Base-by-base conservation (phyloP, 1,140 invertebrate genomes). In the Epicauta chinensis region DNA sequence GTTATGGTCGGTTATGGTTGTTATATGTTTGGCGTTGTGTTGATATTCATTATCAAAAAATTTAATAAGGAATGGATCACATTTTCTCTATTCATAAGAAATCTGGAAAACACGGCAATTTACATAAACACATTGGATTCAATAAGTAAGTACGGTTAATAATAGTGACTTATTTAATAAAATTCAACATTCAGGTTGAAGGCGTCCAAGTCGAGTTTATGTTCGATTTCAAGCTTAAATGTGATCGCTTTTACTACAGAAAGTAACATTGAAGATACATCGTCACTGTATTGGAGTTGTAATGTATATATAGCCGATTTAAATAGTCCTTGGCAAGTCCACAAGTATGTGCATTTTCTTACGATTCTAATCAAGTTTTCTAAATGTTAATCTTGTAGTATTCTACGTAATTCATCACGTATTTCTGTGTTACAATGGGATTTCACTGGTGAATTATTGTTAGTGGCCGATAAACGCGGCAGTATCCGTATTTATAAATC, bases 271-370 rank as follows among this genome's bases (percentile, higher is more conserved):
- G 76, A 81, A 37, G 85, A 89, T 60, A 65, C 62, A 10, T 77
- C 73, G 42, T 81, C 80, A 7, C 80, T 81, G 63, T 81, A 79
- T 41, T 85, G 83, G 77, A 82, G 82, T 23, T 84, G 81, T 15
- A 81, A 91, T 71, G 87, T 93, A 37, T 93, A 91, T 70, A 84
- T 93, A 3, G 84, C 86, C 58, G 91, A 94, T 69, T 72, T 93
- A 23, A 90, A 92, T 68, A 84, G 86, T 55, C 89, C 89, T 1
- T 92, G 89, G 88, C 79, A 87, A 61, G 76, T 80, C 49, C 81
- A 88, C 60, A 83, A 81, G 81, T 87, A 82, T 65, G 72, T 3
- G 5, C 30, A 3, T 14, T 10, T 12, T 41, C 16, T 16, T 37
- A 35, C 12, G 12, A 34, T 7, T 30, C 29, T 5, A 30, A 4